Evolutionary conservation across 2,113 vertebrate genomes (phyloP).

Genomic region (Hoplias malabaricus): DNA sequence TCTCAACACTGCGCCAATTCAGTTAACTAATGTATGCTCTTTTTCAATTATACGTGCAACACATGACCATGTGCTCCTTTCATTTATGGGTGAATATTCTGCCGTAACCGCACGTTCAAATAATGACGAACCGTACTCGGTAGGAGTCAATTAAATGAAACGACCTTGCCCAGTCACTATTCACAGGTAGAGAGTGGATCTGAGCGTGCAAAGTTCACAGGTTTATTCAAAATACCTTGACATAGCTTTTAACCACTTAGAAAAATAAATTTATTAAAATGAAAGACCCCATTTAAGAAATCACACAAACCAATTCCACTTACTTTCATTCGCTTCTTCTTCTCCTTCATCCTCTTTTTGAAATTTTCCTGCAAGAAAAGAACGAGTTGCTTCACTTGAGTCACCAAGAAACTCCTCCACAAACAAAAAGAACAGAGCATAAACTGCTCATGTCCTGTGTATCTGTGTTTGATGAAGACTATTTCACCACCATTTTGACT

Average conservation of each 20-base stretch:
- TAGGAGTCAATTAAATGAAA: constrained; percentile 21
- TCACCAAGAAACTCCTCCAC: neutral
- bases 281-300: neutral
- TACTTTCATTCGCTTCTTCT: constrained; percentile 73
- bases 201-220: neutral
- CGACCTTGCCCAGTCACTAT: constrained; percentile 26
- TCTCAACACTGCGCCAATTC: neutral
- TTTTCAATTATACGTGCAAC: neutral
- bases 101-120: neutral
- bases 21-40: neutral
- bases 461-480: neutral
- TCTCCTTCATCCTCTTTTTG: constrained; percentile 75
- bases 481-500: too few relatives aligned
- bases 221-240: constrained; percentile 4
- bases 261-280: neutral
- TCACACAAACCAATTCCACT: constrained; percentile 54
- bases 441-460: too few relatives aligned
- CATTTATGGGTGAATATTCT: neutral
- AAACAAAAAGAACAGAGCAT: neutral
- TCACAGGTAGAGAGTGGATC: neutral
- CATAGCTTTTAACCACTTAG: neutral
- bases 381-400: neutral
- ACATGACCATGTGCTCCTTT: neutral
- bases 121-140: constrained; percentile 6
- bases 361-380: constrained; percentile 77